Evolutionary conservation across 2,797 vertebrate species (phyloP).

Genomic region (Sardinella longiceps): DNA sequence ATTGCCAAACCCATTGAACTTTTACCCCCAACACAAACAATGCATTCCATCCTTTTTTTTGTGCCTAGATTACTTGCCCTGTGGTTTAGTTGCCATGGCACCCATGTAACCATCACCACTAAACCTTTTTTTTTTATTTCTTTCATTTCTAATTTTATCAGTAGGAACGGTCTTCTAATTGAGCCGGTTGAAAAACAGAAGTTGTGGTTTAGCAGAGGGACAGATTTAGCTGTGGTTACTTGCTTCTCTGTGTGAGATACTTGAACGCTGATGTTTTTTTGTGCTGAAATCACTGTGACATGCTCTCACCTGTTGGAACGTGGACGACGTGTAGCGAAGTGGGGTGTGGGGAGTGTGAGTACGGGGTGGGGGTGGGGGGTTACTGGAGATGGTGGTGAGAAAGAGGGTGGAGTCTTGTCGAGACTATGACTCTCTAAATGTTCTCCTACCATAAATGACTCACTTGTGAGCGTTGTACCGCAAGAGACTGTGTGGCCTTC

Average conservation of each 20-base stretch:
- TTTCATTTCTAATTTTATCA: too few species aligned
- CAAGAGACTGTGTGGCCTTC: neutral
- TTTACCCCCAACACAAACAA: neutral
- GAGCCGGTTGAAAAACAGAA: neutral
- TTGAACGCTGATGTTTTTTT: neutral
- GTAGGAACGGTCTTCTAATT: neutral
- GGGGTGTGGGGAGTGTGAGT: neutral
- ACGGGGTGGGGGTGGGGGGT: neutral
- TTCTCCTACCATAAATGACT: neutral
- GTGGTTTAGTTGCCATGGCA: neutral
- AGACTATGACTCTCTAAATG: neutral
- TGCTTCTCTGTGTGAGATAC: neutral
- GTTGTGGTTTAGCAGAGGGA: neutral
- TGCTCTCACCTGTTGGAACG: neutral
- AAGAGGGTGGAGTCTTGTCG: neutral
- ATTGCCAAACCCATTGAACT: neutral
- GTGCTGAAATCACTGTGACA: neutral
- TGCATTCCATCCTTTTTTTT: neutral
- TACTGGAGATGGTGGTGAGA: neutral
- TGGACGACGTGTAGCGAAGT: neutral
- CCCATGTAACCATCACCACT: neutral
- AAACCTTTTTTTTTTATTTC: neutral
- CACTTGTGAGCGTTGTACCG: neutral
- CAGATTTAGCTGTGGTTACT: neutral
- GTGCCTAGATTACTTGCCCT: neutral